phyloP scores from a whole-genome alignment of 2,113 vertebrate genomes.

The Urocolius indicus region DNA sequence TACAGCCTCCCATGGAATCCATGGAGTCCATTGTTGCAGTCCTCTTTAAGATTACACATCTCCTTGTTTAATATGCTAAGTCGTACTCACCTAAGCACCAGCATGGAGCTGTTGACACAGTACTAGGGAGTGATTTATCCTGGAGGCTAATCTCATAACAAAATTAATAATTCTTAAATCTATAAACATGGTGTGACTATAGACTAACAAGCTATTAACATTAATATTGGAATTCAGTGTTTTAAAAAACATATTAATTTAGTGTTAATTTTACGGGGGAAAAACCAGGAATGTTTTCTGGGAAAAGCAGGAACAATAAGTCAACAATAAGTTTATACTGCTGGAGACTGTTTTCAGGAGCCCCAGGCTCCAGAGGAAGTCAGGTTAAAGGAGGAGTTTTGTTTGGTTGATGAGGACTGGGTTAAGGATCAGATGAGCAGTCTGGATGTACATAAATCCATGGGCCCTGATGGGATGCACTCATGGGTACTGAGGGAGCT shows the following conservation, averaged over 20 bases:
- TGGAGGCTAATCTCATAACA: conserved; percentile 15
- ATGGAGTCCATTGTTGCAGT: neutral
- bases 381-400: too few relatives aligned
- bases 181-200: conserved; percentile 46
- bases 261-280: neutral
- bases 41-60: neutral
- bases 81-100: neutral
- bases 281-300: neutral
- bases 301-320: neutral
- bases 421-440: too few relatives aligned
- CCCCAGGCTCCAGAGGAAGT: too few relatives aligned
- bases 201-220: conserved; percentile 33
- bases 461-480: too few relatives aligned
- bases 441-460: too few relatives aligned
- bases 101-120: neutral
- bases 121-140: neutral
- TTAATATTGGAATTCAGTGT: neutral
- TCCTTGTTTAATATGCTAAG: neutral
- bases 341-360: too few relatives aligned
- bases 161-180: conserved; percentile 52
- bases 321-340: too few relatives aligned
- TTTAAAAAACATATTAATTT: neutral
- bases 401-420: too few relatives aligned
- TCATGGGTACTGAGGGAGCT: too few relatives aligned
- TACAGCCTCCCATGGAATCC: neutral